Base-by-base conservation (phyloP, 2,888 invertebrate species). In the Polydrusus pterygomalis region DNA sequence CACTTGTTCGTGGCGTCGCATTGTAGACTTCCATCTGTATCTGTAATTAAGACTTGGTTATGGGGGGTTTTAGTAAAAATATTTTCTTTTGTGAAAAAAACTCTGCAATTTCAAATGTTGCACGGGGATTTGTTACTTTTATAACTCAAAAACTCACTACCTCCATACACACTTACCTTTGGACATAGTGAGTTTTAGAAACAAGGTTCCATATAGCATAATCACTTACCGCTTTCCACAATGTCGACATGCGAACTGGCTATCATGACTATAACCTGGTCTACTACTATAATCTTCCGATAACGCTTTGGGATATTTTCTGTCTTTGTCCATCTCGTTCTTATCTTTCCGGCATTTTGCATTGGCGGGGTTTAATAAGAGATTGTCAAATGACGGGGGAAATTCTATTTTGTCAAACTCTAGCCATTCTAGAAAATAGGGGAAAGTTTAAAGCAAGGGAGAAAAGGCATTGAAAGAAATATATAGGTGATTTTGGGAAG, bases 21-120 rank as follows among this genome's bases (percentile, higher is more conserved):
- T 90, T 75, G 95, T 95, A 64, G 95, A 95, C 88, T 94, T 95
- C 95, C 95, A 95, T 83, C 95, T 92, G 87, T 96, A 96, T 40
- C 77, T 77, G 17, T 58, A 77, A 73, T 18, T 34, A 34, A 34
- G 1, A 9, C 6, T 3, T 34, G 2, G 34, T 25, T 25, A 25
- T 3, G 25, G 25, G 25, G 25, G 25, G 25, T 25, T 3, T 3
- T 5, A 25, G 25, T 25, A 25, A 25, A 25, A 25, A 1, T 25
- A 25, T 25, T 25, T 3, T 25, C 5, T 25, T 25, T 1, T 25
- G 25, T 3, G 25, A 25, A 25, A 5, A 25, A 5, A 25, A 5
- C n/a, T n/a, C n/a, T 25, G 25, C 1, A 25, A 1, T 25, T 25
- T 25, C 25, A 25, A 25, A 25, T 3, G 25, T 3, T 25, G 25